These are phyloP conservation scores for Ispidina lecontei DNA, from an alignment of 2,797 vertebrate genomes.

Conservation along the genomic window DNA sequence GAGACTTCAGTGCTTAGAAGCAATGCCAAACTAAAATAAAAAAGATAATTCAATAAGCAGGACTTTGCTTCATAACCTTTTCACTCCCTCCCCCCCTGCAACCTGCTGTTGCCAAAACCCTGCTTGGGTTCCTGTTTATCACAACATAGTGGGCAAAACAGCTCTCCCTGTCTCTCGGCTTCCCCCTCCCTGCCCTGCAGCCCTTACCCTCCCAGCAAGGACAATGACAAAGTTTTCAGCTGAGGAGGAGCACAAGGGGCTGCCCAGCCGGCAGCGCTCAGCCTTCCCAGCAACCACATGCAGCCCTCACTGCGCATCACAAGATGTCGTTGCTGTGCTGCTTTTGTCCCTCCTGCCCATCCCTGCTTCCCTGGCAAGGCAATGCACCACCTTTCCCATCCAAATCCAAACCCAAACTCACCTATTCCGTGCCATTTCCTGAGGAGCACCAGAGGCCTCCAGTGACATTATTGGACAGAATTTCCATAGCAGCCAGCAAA, in stretches of 20 bases:
- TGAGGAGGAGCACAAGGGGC: background rate
- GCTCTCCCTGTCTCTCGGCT: accelerated
- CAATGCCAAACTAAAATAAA: accelerated
- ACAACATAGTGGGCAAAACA: accelerated
- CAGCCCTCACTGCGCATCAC: background rate
- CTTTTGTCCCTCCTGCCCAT: background rate
- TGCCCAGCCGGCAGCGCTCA: accelerated
- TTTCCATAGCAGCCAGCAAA: background rate
- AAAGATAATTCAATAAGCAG: accelerated
- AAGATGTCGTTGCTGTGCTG: conserved; percentile 66
- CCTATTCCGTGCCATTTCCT: background rate
- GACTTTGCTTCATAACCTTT: background rate
- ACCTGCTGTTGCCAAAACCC: background rate
- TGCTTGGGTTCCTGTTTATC: background rate
- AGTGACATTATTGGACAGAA: background rate
- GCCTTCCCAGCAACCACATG: background rate
- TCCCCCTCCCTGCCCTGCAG: accelerated
- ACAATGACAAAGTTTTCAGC: accelerated
- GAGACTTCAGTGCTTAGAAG: background rate
- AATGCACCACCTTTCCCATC: background rate
- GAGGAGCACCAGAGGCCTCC: accelerated
- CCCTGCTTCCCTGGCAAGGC: background rate
- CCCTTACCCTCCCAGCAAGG: accelerated
- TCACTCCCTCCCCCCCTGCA: background rate
- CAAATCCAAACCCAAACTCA: background rate